These are phyloP conservation scores for Siniperca chuatsi DNA, from an alignment of 2,113 vertebrate species.

Conservation along the genomic window DNA sequence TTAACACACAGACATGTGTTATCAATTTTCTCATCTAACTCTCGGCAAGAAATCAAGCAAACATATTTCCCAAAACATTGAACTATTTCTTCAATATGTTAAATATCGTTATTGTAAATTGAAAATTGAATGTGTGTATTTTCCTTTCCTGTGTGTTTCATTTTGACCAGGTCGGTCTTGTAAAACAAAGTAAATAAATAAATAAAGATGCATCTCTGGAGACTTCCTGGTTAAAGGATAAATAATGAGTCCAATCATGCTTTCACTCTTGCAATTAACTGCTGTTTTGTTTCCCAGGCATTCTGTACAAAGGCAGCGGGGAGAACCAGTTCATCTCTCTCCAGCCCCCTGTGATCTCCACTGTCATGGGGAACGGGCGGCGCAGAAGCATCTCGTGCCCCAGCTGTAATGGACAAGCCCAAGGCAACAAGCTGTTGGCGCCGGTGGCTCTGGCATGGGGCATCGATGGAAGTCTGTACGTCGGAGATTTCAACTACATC, in stretches of 20 bases:
- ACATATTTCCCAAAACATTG: neutral
- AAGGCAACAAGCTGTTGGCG: conserved; percentile 97
- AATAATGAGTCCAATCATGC: conserved; percentile 19
- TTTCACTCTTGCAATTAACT: conserved; percentile 28
- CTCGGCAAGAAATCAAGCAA: neutral
- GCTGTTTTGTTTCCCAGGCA: conserved; percentile 84
- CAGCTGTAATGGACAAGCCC: conserved; percentile 97
- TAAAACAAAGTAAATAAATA: neutral
- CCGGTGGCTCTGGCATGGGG: conserved; percentile 96
- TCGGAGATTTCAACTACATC: conserved; percentile 99
- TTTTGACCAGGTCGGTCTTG: neutral
- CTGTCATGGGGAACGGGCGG: conserved; percentile 98
- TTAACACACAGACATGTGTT: no score
- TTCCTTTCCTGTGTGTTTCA: neutral
- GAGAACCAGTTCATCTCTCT: conserved; percentile 98
- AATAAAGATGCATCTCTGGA: neutral
- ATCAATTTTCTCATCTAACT: no score
- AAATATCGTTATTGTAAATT: neutral
- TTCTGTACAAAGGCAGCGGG: conserved; percentile 97
- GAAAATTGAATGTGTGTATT: neutral
- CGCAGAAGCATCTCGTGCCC: conserved; percentile 98
- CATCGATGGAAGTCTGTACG: conserved; percentile 94
- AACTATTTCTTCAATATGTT: neutral
- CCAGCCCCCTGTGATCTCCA: conserved; percentile 94
- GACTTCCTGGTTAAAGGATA: neutral